Conservation (phyloP, 2,888 invertebrate genomes). For the Hecatera dysodea region DNA sequence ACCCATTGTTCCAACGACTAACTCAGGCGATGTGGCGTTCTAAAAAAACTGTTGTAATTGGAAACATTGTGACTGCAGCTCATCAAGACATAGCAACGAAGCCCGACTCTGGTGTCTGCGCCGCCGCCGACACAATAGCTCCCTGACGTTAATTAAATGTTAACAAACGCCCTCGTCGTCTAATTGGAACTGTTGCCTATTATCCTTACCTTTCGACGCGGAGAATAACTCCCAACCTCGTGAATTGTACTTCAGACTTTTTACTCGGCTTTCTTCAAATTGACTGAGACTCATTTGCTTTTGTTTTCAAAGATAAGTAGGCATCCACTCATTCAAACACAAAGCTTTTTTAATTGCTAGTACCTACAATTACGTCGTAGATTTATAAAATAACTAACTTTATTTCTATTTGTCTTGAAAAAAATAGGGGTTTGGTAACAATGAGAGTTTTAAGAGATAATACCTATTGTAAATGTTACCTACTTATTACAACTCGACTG, state of each 20-base stretch:
- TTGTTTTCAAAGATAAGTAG: slow-evolving; percentile 70
- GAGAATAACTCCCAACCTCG: slow-evolving; percentile 85
- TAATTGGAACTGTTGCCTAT: slow-evolving; percentile 91
- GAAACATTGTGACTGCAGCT: slow-evolving; percentile 82
- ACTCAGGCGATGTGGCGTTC: slow-evolving; percentile 44
- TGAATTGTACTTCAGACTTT: slow-evolving; percentile 84
- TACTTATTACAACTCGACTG: no score
- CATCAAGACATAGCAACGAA: slow-evolving; percentile 72
- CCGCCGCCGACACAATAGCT: slow-evolving; percentile 87
- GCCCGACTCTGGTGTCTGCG: slow-evolving; percentile 80
- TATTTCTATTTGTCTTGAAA: not conserved
- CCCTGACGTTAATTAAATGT: slow-evolving; percentile 90
- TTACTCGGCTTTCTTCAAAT: slow-evolving; percentile 80
- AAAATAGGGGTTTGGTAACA: not conserved
- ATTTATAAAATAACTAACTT: slow-evolving; percentile 1
- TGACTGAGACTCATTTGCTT: slow-evolving; percentile 74
- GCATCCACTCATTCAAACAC: slow-evolving; percentile 51
- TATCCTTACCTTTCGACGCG: slow-evolving; percentile 88
- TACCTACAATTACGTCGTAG: slow-evolving; percentile 2
- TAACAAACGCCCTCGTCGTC: slow-evolving; percentile 91
- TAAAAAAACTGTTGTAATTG: slow-evolving; percentile 78
- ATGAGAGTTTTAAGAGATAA: not conserved
- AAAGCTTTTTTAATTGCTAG: slow-evolving; percentile 56
- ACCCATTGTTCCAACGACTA: slow-evolving; percentile 47
- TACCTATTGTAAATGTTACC: no score